Evolutionary conservation across 2,888 invertebrate species (phyloP).

Genomic region (Morpho helenor): DNA sequence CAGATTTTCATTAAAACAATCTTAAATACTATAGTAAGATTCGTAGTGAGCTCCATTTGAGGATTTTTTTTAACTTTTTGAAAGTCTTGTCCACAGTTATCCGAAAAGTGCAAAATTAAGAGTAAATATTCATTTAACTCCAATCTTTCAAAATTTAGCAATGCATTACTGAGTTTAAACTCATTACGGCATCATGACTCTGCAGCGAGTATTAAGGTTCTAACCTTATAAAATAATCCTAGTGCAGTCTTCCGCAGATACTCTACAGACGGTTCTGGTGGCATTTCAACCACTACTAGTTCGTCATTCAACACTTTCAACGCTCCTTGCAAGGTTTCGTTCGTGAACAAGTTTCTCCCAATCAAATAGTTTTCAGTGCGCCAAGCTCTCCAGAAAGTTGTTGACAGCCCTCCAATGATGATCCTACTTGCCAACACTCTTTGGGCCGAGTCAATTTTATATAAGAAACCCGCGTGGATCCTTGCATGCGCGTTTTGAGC

Average conservation of each 20-base stretch:
- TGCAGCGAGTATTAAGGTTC: no score
- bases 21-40: no score
- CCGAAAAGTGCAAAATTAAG: no score
- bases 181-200: no score
- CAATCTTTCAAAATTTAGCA: no score
- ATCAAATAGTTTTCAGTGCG: slow-evolving; percentile 70
- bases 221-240: slow-evolving; percentile 83
- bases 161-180: no score
- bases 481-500: slow-evolving; percentile 86
- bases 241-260: slow-evolving; percentile 81
- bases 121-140: no score
- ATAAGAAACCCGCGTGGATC: slow-evolving; percentile 85
- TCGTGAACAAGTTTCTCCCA: slow-evolving; percentile 57
- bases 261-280: slow-evolving; percentile 78
- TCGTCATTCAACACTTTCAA: slow-evolving; percentile 42
- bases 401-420: slow-evolving; percentile 78
- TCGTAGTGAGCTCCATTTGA: no score
- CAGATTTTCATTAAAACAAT: no score
- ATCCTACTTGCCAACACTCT: slow-evolving; percentile 54
- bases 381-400: slow-evolving; percentile 59
- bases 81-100: no score
- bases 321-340: slow-evolving; percentile 55
- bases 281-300: slow-evolving; percentile 48
- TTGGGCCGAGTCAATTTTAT: slow-evolving; percentile 58
- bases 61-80: no score